These are phyloP conservation scores for Melanerpes formicivorus DNA, from an alignment of 2,113 vertebrate species.

Conservation along the genomic window DNA sequence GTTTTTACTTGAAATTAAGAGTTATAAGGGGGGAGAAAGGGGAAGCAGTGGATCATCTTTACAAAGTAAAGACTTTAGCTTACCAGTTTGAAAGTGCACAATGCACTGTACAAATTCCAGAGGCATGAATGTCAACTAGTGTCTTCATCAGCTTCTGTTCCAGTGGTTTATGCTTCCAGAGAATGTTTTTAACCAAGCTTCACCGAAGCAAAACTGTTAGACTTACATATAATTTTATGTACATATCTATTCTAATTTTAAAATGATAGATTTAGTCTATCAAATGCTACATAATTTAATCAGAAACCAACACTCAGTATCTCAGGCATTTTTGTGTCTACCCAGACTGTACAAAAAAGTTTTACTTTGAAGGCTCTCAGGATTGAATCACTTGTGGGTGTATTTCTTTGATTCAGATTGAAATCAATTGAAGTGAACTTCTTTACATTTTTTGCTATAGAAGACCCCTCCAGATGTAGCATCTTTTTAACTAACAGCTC, in stretches of 20 bases:
- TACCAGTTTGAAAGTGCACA: not conserved
- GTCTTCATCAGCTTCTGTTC: constrained; percentile 2
- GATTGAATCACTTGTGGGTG: not conserved
- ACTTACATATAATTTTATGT: constrained; percentile 24
- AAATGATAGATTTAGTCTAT: constrained; percentile 8
- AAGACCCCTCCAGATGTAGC: not conserved
- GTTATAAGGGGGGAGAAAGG: not conserved
- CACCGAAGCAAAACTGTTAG: not conserved
- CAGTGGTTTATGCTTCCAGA: not conserved
- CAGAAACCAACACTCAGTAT: not conserved
- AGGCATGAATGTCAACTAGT: constrained; percentile 40
- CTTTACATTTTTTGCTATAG: not conserved
- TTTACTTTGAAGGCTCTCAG: not conserved
- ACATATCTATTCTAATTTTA: not conserved
- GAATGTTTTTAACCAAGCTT: not conserved
- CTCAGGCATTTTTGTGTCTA: not conserved
- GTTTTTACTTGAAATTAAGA: not conserved
- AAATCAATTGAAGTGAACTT: not conserved
- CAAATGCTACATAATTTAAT: not conserved
- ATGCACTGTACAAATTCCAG: not conserved
- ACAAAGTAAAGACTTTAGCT: constrained; percentile 5
- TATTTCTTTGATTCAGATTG: not conserved
- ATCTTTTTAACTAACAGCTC: not conserved
- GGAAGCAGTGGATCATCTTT: not conserved
- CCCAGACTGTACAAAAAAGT: not conserved